A percentile compares a stretch with the other conserved stretches of the same genome.
Evolutionary conservation across 2,888 invertebrate species (phyloP).

Genomic region (Mimas tiliae): DNA sequence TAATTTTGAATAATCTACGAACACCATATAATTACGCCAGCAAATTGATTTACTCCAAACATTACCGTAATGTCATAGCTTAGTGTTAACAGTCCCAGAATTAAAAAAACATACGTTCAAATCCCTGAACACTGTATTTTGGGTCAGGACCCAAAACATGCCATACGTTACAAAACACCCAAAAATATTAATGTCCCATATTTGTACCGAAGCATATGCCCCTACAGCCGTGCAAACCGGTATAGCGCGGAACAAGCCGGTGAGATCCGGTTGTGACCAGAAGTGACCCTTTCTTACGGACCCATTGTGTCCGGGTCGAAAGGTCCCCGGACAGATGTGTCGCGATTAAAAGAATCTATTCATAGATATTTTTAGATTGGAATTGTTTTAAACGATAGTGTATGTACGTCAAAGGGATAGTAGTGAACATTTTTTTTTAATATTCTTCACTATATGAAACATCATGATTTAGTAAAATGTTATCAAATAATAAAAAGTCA

Average conservation of each 20-base stretch:
- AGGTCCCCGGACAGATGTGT: slow-evolving; percentile 67
- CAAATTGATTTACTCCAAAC: too few species aligned
- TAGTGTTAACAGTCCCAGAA: too few species aligned
- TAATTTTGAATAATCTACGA: too few species aligned
- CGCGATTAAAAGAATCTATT: slow-evolving; percentile 18
- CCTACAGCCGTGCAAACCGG: slow-evolving; percentile 46
- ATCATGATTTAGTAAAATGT: too few species aligned
- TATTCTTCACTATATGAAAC: too few species aligned
- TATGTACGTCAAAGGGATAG: background rate
- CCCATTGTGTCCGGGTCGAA: slow-evolving; percentile 60
- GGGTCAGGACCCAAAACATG: background rate
- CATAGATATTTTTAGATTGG: slow-evolving; percentile 16
- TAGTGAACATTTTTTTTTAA: background rate
- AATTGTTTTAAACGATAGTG: background rate
- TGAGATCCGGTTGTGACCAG: slow-evolving; percentile 69
- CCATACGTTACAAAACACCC: background rate
- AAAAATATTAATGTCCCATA: slow-evolving; percentile 25
- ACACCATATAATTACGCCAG: too few species aligned
- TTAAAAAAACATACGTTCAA: background rate
- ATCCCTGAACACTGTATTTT: background rate
- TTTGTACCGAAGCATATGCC: slow-evolving; percentile 12
- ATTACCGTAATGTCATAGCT: too few species aligned
- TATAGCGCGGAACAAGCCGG: slow-evolving; percentile 55
- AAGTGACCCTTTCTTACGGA: slow-evolving; percentile 73
- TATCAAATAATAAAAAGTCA: too few species aligned